phyloP scores from a whole-genome alignment of 2,888 invertebrate genomes.

The Odiellus spinosus region DNA sequence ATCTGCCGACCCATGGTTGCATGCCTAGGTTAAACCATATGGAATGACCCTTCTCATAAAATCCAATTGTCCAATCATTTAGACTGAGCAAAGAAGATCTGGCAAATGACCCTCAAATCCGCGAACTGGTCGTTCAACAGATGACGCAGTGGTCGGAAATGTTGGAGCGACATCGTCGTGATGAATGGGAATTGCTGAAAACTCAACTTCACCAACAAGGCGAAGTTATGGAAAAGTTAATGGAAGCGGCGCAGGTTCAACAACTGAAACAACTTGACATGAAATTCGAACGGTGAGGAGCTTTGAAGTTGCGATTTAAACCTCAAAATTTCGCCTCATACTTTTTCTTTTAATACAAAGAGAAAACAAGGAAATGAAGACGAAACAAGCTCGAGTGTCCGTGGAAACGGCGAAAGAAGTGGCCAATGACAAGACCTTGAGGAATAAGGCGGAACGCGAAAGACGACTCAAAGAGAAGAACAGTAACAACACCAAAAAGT shows the following conservation, averaged over 20 bases:
- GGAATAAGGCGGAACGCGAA: conserved; percentile 94
- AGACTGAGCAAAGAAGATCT: conserved; percentile 16
- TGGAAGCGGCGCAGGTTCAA: conserved; percentile 60
- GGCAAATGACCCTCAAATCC: conserved; percentile 27
- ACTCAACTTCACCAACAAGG: conserved; percentile 41
- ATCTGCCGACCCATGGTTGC: too few relatives aligned
- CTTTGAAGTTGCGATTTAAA: not conserved
- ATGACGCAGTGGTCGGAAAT: conserved; percentile 87
- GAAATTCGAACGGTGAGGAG: conserved; percentile 58
- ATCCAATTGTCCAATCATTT: too few relatives aligned
- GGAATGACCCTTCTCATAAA: too few relatives aligned
- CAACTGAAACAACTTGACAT: conserved; percentile 80
- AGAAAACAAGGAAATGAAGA: conserved; percentile 89
- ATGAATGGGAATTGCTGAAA: conserved; percentile 58
- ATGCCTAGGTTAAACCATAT: too few relatives aligned
- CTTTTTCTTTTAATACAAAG: too few relatives aligned
- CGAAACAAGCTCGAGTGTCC: conserved; percentile 83
- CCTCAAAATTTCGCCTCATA: too few relatives aligned
- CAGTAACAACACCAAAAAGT: conserved; percentile 93
- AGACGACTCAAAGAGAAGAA: conserved; percentile 78
- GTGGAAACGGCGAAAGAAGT: conserved; percentile 95
- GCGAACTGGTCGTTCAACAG: conserved; percentile 67
- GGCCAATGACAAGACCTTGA: conserved; percentile 80
- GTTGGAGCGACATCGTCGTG: conserved; percentile 59
- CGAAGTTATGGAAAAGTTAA: conserved; percentile 50